Evolutionary conservation across 2,113 vertebrate genomes (phyloP), one percentile per base, ranked within the genome.

Genomic region (Tautogolabrus adspersus): DNA sequence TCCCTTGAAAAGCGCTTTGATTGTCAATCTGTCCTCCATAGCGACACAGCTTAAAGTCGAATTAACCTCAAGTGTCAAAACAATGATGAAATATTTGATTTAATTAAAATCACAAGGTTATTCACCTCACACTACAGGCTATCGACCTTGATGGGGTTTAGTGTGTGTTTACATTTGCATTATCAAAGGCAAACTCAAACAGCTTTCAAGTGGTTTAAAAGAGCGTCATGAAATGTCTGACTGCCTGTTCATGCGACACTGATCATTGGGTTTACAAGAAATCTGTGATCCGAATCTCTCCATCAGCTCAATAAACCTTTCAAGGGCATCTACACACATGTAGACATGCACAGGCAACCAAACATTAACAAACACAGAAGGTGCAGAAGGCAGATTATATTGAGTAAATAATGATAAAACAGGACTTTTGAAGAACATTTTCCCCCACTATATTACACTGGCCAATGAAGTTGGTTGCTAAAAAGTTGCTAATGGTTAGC

Each of bases 111-210:
- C 67, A 52, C 37, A 19, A 18, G 58, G 37, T 71, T 64, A 80
- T 63, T 82, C 71, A 22, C 49, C n/a, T 16, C 54, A 81, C 72
- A 87, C 54, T 47, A 56, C 55, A 60, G 64, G 22, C 51, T 57
- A 58, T 72, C 63, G 77, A 65, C 80, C 51, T 22, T 34, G 34
- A 54, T 54, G 68, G 79, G 81, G 81, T 66, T 51, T 56, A 82
- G 77, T 47, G 30, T 66, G 71, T 74, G 82, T 88, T 85, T 76
- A 85, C 61, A 46, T 84, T 82, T 78, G 83, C 57, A 57, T 89
- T 81, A 89, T 87, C 71, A 82, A 80, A 89, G 82, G 78, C 86
- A 70, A 72, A 79, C 77, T 82, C 26, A 10, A 51, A 71, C 42
- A 65, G 71, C 66, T 73, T 69, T 54, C 21, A 44, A 55, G 66